Base-by-base conservation (phyloP, 2,888 invertebrate species). In the Sialis lutaria region DNA sequence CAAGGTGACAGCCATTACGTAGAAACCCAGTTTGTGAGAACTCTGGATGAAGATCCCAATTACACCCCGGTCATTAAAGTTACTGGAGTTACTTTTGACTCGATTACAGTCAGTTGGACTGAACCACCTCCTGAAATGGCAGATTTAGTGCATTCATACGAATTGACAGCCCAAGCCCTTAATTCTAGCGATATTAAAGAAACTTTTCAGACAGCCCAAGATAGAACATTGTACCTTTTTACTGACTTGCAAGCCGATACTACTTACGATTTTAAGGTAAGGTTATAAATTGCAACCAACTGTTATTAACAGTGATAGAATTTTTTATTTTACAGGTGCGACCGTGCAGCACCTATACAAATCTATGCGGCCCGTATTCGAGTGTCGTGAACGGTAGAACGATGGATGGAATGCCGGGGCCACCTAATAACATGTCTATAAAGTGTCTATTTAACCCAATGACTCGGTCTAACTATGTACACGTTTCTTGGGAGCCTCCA, bases 41-140 rank as follows among this genome's bases (percentile, higher is more conserved):
- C 86, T 0, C 62, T 88, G 39, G 69, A 69, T 2, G 67, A 75
- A 61, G 87, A 88, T 67, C 88, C 88, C 0, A 68, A 74, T 50
- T 89, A 87, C 58, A 72, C 82, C 40, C 89, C 90, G 1, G 78
- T 78, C 58, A 79, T 87, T 40, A 75, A 79, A 40, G 79, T 87
- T 0, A 86, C 84, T 35, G 89, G 71, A 2, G 73, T 70, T 10
- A 73, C 74, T 6, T 67, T 69, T 9, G 80, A 79, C 30, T 85
- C 88, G 0, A 84, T 89, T 49, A 87, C 87, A 0, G 80, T 90
- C 45, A 81, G 82, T 0, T 89, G 88, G 86, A 73, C 70, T 32
- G 69, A 76, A 0, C 84, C 86, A 1, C 75, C 79, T 0, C 61
- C 68, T 0, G 68, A 79, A 13, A 68, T 83, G 8, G 71, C 74